These are phyloP conservation scores for Drosophila acutilabella DNA, from an alignment of 2,888 invertebrate species.

Conservation along the genomic window DNA sequence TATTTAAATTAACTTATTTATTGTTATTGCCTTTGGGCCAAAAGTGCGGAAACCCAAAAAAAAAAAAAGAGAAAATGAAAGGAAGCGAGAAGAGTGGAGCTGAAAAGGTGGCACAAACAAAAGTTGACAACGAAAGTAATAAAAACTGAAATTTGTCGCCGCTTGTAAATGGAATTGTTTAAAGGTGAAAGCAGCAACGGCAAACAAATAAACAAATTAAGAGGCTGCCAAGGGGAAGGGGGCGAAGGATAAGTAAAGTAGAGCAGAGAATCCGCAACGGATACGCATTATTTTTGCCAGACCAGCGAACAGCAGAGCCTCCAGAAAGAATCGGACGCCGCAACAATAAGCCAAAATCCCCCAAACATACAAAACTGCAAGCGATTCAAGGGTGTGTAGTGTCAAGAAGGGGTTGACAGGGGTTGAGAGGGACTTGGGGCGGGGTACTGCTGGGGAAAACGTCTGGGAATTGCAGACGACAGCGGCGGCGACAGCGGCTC, in stretches of 20 bases:
- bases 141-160: constrained; percentile 79
- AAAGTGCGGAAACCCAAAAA: constrained; percentile 29
- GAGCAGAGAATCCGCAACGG: constrained; percentile 72
- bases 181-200: constrained; percentile 73
- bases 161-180: constrained; percentile 80
- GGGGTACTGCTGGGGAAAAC: constrained; percentile 22
- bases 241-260: not conserved
- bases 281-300: constrained; percentile 76
- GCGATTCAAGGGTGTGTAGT: not conserved
- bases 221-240: constrained; percentile 34
- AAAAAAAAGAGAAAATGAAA: not conserved
- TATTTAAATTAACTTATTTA: constrained; percentile 81
- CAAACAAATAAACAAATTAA: constrained; percentile 79
- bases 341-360: constrained; percentile 68
- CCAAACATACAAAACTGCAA: constrained; percentile 38
- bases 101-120: constrained; percentile 27
- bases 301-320: constrained; percentile 56
- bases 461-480: constrained; percentile 78
- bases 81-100: not conserved
- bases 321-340: constrained; percentile 42
- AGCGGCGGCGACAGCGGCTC: constrained; percentile 43
- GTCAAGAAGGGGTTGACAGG: not conserved
- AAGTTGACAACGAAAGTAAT: constrained; percentile 74
- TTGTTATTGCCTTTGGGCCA: constrained; percentile 60
- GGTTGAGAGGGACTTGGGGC: too few species aligned